Evolutionary conservation across 2,888 invertebrate genomes (phyloP), one percentile per base, ranked within the genome.

Genomic region (Dioctria rufipes): DNA sequence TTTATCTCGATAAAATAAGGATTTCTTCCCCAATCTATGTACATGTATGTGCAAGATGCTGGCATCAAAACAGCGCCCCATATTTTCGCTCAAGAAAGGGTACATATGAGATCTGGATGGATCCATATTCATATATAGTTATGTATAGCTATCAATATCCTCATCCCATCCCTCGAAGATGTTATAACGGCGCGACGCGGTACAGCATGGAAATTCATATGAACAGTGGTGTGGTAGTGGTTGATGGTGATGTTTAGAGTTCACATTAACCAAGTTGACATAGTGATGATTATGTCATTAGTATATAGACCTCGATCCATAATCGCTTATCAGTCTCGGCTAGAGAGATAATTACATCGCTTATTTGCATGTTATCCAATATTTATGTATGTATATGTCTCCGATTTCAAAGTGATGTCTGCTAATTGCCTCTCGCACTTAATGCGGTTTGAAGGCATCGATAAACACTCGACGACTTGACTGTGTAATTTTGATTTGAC

Each of bases 331-430:
- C 77, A 49, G 9, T 39, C 43, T 37, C 61, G 11, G 49, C 37
- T 54, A 37, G n/a, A n/a, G 58, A 42, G 77, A 77, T 77, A 77
- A 77, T 77, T 77, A 77, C 77, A 63, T 61, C 77, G 61, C 63
- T 77, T 61, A 77, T 77, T 77, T 77, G 77, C 61, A 77, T 77
- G 63, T 77, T 77, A 77, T 77, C 61, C 77, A 77, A 77, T 63
- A 77, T 77, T 77, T 77, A 63, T 49, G 63, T 25, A 25, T 25
- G 25, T 25, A 25, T 25, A 25, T 25, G 25, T 25, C 77, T 63
- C 46, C 77, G 77, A 77, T 63, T 77, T 37, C 61, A 40, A 25
- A 63, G 77, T 77, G 77, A 77, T 77, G 77, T 61, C 46, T 77
- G 63, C 77, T 77, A 77, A 77, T 77, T 77, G 63, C 77, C 77